Percentiles rank a stretch among this genome's conserved stretches.
These are phyloP conservation scores for Digitonthophagus gazella DNA, from an alignment of 2,888 invertebrate genomes.

Conservation along the genomic window DNA sequence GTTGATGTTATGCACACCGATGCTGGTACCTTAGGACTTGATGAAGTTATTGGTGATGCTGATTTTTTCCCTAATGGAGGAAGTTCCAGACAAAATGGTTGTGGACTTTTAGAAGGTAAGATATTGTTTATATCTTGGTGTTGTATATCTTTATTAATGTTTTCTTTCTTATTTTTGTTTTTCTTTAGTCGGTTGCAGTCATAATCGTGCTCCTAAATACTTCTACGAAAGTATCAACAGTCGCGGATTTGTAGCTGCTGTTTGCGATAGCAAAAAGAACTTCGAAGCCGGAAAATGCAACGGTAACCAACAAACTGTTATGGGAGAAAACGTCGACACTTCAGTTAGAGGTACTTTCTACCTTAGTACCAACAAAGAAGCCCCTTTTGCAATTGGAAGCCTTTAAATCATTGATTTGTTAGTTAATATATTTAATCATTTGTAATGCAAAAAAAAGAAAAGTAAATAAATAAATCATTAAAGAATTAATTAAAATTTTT, in stretches of 20 bases:
- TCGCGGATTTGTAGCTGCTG: constrained; percentile 17
- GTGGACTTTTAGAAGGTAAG: constrained; percentile 40
- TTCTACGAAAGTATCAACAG: constrained; percentile 18
- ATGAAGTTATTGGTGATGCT: constrained; percentile 60
- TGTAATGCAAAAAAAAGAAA: too few species aligned
- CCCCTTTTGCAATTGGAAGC: neutral
- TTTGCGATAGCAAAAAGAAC: constrained; percentile 14
- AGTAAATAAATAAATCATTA: too few species aligned
- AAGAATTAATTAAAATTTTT: too few species aligned
- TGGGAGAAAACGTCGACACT: constrained; percentile 23
- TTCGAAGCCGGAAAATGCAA: constrained; percentile 17
- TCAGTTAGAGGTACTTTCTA: constrained; percentile 16
- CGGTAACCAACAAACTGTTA: constrained; percentile 15
- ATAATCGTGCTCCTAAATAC: constrained; percentile 16
- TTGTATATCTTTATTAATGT: neutral
- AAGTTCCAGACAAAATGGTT: constrained; percentile 62
- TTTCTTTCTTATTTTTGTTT: too few species aligned
- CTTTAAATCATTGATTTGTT: neutral
- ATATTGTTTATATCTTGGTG: too few species aligned
- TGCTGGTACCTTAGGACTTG: constrained; percentile 61
- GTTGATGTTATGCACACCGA: constrained; percentile 71
- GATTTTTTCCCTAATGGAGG: constrained; percentile 74
- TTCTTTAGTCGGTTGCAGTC: constrained; percentile 20
- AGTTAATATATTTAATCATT: too few species aligned
- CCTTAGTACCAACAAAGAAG: constrained; percentile 8